A percentile compares a stretch with the other conserved stretches of the same genome.
These are phyloP conservation scores for Mythimna loreyi DNA, from an alignment of 2,888 invertebrate genomes.

Conservation along the genomic window DNA sequence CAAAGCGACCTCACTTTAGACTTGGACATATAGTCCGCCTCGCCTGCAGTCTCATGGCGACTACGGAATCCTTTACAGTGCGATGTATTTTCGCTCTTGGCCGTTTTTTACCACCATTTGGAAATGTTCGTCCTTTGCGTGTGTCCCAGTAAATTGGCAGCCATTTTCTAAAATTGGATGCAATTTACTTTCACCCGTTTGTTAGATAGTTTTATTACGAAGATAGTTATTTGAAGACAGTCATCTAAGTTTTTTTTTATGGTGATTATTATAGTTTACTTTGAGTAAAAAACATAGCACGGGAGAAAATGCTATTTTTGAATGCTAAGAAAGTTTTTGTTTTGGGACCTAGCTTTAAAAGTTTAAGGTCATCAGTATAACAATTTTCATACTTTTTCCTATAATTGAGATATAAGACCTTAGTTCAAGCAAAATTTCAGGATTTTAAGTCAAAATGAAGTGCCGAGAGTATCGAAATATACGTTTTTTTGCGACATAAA, in stretches of 20 bases:
- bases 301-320: no score
- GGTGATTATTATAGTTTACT: neutral
- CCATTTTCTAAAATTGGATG: slow-evolving; percentile 45
- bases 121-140: slow-evolving; percentile 24
- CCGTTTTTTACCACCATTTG: slow-evolving; percentile 5
- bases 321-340: no score
- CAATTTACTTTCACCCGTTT: slow-evolving; percentile 39
- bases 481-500: no score
- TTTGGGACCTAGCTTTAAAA: no score
- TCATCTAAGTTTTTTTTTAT: slow-evolving; percentile 23
- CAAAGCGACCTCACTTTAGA: no score
- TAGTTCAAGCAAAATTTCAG: no score
- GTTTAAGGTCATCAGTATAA: no score
- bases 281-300: neutral
- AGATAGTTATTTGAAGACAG: neutral
- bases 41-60: neutral
- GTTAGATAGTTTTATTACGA: slow-evolving; percentile 15
- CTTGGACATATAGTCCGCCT: no score
- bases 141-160: slow-evolving; percentile 40
- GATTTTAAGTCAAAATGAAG: no score
- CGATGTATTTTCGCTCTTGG: neutral
- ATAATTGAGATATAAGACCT: no score
- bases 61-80: neutral
- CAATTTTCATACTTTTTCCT: no score
- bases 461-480: no score